Evolutionary conservation across 1,140 invertebrate species (phyloP), one percentile per base, ranked within the genome.

Genomic region (Lasioglossum albipes): DNA sequence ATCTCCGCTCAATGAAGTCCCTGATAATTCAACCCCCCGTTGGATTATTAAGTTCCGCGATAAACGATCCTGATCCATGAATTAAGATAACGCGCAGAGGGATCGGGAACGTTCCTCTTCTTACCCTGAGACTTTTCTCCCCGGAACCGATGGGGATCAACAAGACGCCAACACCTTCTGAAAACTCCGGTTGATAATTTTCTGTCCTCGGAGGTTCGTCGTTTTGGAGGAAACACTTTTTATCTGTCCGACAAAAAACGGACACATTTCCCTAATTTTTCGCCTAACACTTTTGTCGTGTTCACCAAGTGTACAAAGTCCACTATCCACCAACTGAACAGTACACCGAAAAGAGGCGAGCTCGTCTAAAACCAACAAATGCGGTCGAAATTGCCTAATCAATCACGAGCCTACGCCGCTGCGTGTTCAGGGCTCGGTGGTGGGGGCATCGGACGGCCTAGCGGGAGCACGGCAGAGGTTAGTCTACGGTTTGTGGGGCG

Each of bases 391-490:
- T 49, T n/a, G 36, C 22, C n/a, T 27, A 68, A 68, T 68, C 66
- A n/a, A 45, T 68, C n/a, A 6, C 66, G 10, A 27, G n/a, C n/a
- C 42, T 9, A 7, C 66, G 22, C 3, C 42, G 9, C 22, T 31
- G 65, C 52, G 7, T 64, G 20, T 42, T 59, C 22, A 7, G n/a
- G 36, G 36, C 36, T 22, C 61, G 45, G 41, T 57, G 68, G n/a
- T 13, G 57, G 27, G 41, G 52, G 52, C 49, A 27, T 54, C 71
- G 31, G 45, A 67, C 65, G 70, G 45, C 77, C 49, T 79, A 57
- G 76, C 61, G 52, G 27, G 18, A 22, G 42, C 69, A 42, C 70
- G 41, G 74, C 78, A 67, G 36, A 82, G 72, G 57, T 54, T 54
- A 54, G 16, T 6, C 13, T 18, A 69, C 59, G 73, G 66, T 57